Conservation (phyloP, 2,113 vertebrate species). For the Leptobrachium ailaonicum region DNA sequence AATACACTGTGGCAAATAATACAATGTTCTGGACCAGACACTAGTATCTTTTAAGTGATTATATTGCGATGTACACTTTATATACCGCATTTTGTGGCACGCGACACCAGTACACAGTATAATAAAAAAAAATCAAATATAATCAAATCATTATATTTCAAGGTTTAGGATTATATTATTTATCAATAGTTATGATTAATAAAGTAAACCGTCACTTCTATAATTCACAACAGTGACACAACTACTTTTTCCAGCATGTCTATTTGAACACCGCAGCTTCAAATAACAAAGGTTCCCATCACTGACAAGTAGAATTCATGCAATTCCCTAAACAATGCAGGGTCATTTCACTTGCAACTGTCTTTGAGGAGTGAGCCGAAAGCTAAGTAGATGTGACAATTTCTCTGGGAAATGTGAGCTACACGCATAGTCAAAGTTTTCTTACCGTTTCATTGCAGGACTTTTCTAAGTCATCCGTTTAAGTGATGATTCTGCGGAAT, state of each 20-base stretch:
- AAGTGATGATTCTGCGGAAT: background rate
- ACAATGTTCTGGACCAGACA: no score
- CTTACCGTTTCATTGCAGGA: slow-evolving; percentile 2
- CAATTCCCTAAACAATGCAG: slow-evolving; percentile 35
- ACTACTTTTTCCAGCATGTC: background rate
- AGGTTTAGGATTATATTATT: no score
- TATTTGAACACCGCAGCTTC: slow-evolving; percentile 23
- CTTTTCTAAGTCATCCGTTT: background rate
- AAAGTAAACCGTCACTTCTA: no score
- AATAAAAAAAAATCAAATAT: no score
- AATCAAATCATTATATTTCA: no score
- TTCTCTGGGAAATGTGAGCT: slow-evolving; percentile 16
- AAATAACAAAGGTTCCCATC: slow-evolving; percentile 23
- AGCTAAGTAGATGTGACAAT: slow-evolving; percentile 40
- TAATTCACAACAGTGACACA: no score
- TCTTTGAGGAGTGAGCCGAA: slow-evolving; percentile 46
- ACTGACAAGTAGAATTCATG: slow-evolving; percentile 35
- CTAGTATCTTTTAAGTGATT: no score
- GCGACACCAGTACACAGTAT: no score
- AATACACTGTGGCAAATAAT: no score
- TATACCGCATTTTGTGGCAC: no score
- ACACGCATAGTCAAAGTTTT: background rate
- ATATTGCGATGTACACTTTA: no score
- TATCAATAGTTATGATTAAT: no score
- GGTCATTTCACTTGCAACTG: slow-evolving; percentile 47